Conservation (phyloP, 2,888 invertebrate genomes). For the Agrypnus murinus region DNA sequence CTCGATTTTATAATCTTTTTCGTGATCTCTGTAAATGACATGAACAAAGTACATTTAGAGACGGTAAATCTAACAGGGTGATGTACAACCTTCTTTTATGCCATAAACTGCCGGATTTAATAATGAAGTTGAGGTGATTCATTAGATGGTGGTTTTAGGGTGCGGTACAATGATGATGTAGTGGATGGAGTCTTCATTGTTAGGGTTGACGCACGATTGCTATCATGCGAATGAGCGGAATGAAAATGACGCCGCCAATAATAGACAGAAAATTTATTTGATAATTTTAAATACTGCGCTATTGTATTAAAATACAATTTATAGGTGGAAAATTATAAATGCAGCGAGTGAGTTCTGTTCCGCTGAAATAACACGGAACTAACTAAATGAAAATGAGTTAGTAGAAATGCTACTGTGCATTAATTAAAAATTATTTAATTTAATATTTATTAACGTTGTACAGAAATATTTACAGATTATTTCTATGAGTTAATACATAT, state of each 20-base stretch:
- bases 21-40: slow-evolving; percentile 22
- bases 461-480: too few species aligned
- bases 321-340: slow-evolving; percentile 1
- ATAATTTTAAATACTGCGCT: slow-evolving; percentile 1
- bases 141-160: slow-evolving; percentile 38
- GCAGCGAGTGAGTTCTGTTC: neutral
- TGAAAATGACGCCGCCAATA: slow-evolving; percentile 26
- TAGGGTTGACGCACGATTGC: slow-evolving; percentile 35
- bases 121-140: slow-evolving; percentile 43
- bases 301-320: slow-evolving; percentile 17
- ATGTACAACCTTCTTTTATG: slow-evolving; percentile 45
- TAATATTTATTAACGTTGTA: too few species aligned
- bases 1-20: slow-evolving; percentile 3
- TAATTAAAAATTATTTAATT: too few species aligned
- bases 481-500: too few species aligned
- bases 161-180: slow-evolving; percentile 32
- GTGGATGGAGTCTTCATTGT: slow-evolving; percentile 45
- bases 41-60: slow-evolving; percentile 27
- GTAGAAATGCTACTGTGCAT: too few species aligned
- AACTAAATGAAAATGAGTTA: too few species aligned
- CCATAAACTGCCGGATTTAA: slow-evolving; percentile 27
- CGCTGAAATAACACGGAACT: too few species aligned
- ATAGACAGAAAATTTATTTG: slow-evolving; percentile 16
- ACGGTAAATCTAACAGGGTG: slow-evolving; percentile 31
- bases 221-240: slow-evolving; percentile 23